These are phyloP conservation scores for Leptinotarsa undecemlineata DNA, from an alignment of 1,140 invertebrate species.

Conservation along the genomic window DNA sequence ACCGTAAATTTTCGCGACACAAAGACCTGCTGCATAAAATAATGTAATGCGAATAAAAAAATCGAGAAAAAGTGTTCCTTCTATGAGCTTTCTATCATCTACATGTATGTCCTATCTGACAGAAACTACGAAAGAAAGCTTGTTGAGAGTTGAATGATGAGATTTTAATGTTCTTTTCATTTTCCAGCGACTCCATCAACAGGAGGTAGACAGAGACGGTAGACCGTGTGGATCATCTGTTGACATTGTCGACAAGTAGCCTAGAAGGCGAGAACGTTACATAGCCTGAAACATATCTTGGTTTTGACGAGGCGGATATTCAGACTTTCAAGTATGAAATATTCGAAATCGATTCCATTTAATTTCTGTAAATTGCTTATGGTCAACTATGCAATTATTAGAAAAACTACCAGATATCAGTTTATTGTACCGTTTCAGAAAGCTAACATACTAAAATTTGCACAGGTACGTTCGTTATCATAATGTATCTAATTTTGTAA, in stretches of 20 bases:
- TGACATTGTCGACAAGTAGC: slow-evolving; percentile 17
- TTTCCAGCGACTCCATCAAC: slow-evolving; percentile 21
- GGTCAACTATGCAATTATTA: too few relatives aligned
- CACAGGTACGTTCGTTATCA: too few relatives aligned
- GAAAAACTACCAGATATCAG: too few relatives aligned
- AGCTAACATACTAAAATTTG: too few relatives aligned
- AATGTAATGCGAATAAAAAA: neutral
- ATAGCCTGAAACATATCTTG: neutral
- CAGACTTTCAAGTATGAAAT: neutral
- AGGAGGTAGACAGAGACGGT: slow-evolving; percentile 24
- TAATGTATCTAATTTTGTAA: too few relatives aligned
- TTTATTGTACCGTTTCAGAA: too few relatives aligned
- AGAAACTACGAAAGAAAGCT: neutral
- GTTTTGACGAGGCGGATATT: neutral
- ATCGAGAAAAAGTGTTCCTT: neutral
- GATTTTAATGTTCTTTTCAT: slow-evolving; percentile 30
- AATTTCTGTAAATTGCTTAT: too few relatives aligned
- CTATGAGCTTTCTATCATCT: neutral
- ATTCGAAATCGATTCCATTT: too few relatives aligned
- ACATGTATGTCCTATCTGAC: slow-evolving; percentile 7
- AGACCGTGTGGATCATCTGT: slow-evolving; percentile 25
- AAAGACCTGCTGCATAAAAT: neutral
- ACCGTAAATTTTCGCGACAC: neutral
- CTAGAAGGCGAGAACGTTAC: slow-evolving; percentile 21
- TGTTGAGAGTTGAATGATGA: slow-evolving; percentile 20